A percentile compares a stretch with the other conserved stretches of the same genome.
Evolutionary conservation across 2,797 vertebrate species (phyloP).

Genomic region (Simalia tracyae): DNA sequence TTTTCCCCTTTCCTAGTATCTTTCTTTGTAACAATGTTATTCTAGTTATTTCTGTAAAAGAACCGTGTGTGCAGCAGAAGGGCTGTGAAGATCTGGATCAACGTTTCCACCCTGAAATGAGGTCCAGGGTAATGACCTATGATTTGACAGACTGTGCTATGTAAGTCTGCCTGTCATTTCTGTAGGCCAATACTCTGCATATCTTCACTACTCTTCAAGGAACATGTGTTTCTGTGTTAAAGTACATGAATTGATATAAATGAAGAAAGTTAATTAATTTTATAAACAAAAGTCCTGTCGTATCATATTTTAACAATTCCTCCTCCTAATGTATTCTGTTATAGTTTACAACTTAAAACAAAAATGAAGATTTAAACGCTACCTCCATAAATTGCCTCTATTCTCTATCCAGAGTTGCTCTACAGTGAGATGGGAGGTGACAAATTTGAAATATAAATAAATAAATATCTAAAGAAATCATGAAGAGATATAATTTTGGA

Average conservation of each 20-base stretch:
- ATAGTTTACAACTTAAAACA: not conserved
- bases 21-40: not conserved
- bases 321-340: not conserved
- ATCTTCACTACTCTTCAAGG: slow-evolving; percentile 29
- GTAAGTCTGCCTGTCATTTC: slow-evolving; percentile 78
- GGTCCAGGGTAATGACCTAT: slow-evolving; percentile 82
- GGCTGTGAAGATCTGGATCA: not conserved
- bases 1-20: not conserved
- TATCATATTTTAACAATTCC: not conserved
- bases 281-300: not conserved
- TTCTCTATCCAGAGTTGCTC: not conserved
- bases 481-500: not conserved
- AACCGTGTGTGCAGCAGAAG: not conserved
- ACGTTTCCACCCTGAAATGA: slow-evolving; percentile 30
- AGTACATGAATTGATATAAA: not conserved
- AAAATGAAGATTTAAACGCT: not conserved
- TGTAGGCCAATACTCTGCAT: slow-evolving; percentile 80
- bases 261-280: not conserved
- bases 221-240: not conserved
- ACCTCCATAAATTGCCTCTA: not conserved
- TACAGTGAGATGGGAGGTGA: no score
- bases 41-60: not conserved
- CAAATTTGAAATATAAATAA: no score
- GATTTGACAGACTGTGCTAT: slow-evolving; percentile 77
- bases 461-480: not conserved